These are phyloP conservation scores for Phalera bucephala DNA, from an alignment of 2,888 invertebrate genomes.

Conservation along the genomic window DNA sequence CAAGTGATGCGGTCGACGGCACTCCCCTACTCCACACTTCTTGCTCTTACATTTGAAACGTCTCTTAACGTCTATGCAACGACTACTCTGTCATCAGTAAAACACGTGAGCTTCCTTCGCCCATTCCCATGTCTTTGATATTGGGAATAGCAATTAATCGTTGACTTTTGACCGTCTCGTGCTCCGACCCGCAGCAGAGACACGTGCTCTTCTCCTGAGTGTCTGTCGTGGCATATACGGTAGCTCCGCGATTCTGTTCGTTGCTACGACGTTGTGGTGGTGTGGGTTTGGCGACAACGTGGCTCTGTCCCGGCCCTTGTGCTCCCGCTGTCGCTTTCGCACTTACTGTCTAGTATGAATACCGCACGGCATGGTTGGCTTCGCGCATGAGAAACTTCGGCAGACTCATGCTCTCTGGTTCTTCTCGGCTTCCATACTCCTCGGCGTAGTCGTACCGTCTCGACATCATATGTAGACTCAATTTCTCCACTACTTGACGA, in stretches of 20 bases:
- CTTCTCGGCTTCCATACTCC: not conserved
- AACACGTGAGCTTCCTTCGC: no score
- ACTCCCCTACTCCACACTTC: not conserved
- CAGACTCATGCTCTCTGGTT: conserved; percentile 1
- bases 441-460: conserved; percentile 4
- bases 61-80: no score
- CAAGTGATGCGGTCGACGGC: not conserved
- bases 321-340: not conserved
- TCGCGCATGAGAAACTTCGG: conserved; percentile 5
- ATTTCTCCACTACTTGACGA: conserved; percentile 3
- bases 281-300: not conserved
- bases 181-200: not conserved
- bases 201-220: not conserved
- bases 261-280: no score
- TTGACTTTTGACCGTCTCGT: no score
- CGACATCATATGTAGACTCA: conserved; percentile 1
- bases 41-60: not conserved
- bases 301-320: not conserved
- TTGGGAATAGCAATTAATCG: no score
- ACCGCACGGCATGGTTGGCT: not conserved
- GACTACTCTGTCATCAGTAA: no score
- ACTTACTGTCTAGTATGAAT: not conserved
- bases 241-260: no score
- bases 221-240: not conserved
- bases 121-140: no score